Base-by-base conservation (phyloP, 2,797 vertebrate genomes). In the Scomberomorus guttatus region DNA sequence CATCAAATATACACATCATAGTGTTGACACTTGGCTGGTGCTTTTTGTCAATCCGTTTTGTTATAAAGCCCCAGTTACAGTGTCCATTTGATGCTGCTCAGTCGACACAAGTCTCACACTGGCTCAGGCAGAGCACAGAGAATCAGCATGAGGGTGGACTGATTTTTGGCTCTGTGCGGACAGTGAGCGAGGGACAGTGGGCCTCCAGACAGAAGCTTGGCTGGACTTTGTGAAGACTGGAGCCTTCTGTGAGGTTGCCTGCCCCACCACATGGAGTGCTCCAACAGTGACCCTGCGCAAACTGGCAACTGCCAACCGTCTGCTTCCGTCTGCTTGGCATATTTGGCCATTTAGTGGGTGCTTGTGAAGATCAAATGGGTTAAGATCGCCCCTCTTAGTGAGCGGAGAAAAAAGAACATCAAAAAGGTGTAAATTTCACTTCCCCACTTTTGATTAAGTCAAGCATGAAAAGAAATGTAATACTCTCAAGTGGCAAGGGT, bases 381-480 rank as follows among this genome's bases (percentile, higher is more conserved):
- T 98, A 97, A 98, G 97, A 97, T 97, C 96, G 96, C 96, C 96
- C 96, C 97, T 97, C 96, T 98, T 97, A 97, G 98, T 96, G 97
- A 97, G 97, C 96, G 95, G 97, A 95, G 95, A 95, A 97, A 97
- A 99, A 98, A 97, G 97, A 96, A 98, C 98, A 99, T 99, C 98
- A 99, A 98, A 99, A 99, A 99, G 98, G 98, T 99, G 98, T 99
- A 98, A 98, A 98, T 99, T 99, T 99, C 98, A 99, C 97, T 98
- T 97, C 97, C 97, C 97, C 97, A 98, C 97, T 99, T 99, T 99
- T 98, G 97, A 98, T 99, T 96, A 98, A 99, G 98, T 98, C 98
- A 98, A 98, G 98, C 98, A 98, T 99, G 98, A 99, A 99, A 99
- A 98, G 97, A 99, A 99, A 98, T 97, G 98, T 98, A 98, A 99